Percentiles rank a stretch among this genome's conserved stretches.
Conservation (phyloP, 1,140 invertebrate genomes). For the Drosophila bocqueti region DNA sequence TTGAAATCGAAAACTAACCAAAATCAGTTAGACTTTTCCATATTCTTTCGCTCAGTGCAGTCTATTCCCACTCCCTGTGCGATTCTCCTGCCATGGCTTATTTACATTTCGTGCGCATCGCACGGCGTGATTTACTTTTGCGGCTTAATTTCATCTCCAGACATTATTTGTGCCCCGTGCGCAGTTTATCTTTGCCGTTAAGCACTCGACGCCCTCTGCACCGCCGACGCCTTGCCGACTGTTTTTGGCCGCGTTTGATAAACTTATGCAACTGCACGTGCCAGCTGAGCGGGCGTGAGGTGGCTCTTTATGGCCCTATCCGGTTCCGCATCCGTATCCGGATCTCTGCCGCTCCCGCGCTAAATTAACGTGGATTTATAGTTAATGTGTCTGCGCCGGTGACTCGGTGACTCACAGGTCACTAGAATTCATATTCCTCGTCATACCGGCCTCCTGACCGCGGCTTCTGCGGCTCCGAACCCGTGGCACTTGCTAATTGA, state of each 20-base stretch:
- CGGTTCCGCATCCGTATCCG: conserved; percentile 17
- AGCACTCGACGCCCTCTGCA: conserved; percentile 62
- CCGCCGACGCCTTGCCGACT: conserved; percentile 26
- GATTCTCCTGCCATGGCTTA: conserved; percentile 44
- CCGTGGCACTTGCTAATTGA: conserved; percentile 64
- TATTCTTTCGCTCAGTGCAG: conserved; percentile 1
- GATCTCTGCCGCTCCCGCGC: conserved; percentile 25
- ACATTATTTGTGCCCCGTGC: conserved; percentile 79
- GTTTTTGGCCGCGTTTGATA: conserved; percentile 51
- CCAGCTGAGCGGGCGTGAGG: conserved; percentile 62
- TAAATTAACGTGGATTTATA: conserved; percentile 83
- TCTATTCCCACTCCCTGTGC: not conserved
- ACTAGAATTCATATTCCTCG: not conserved
- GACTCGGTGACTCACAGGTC: conserved; percentile 24
- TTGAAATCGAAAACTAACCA: no score
- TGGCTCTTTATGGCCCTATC: conserved; percentile 67
- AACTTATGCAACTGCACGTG: conserved; percentile 83
- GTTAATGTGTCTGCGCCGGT: conserved; percentile 74
- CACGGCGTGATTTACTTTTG: conserved; percentile 80
- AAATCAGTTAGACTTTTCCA: not conserved
- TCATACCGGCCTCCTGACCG: conserved; percentile 25
- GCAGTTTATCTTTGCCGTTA: conserved; percentile 78
- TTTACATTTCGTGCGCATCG: conserved; percentile 82
- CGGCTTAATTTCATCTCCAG: conserved; percentile 82
- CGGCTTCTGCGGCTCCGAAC: conserved; percentile 8